A percentile compares a stretch with the other conserved stretches of the same genome.
These are phyloP conservation scores for Aproaerema taeniolella DNA, from an alignment of 2,888 invertebrate species.

Conservation along the genomic window DNA sequence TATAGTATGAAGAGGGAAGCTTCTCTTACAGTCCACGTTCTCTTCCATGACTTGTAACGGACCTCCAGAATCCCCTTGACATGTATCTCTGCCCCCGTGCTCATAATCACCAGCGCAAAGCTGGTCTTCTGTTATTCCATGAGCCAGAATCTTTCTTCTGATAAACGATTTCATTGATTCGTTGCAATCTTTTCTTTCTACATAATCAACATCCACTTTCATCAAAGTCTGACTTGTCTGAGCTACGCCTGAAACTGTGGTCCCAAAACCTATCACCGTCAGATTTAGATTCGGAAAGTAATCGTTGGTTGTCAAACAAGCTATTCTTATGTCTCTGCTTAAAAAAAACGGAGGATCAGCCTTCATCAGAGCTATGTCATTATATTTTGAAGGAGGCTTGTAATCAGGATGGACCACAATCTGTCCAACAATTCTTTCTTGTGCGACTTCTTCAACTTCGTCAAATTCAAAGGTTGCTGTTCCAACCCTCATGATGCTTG, in stretches of 20 bases:
- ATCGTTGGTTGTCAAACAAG: slow-evolving; percentile 70
- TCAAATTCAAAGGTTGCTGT: slow-evolving; percentile 71
- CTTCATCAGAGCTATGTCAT: slow-evolving; percentile 82
- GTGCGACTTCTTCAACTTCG: slow-evolving; percentile 66
- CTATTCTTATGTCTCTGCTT: slow-evolving; percentile 76
- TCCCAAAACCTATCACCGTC: slow-evolving; percentile 82
- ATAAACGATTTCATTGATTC: slow-evolving; percentile 56
- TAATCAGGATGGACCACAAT: slow-evolving; percentile 76
- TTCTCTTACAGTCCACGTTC: slow-evolving; percentile 48
- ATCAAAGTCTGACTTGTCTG: slow-evolving; percentile 63
- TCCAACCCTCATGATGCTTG: slow-evolving; percentile 71
- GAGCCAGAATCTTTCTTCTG: slow-evolving; percentile 42
- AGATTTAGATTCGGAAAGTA: slow-evolving; percentile 40
- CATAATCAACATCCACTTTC: slow-evolving; percentile 63
- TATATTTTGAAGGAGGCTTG: slow-evolving; percentile 70
- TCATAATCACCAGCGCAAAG: slow-evolving; percentile 67
- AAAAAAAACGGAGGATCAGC: slow-evolving; percentile 66
- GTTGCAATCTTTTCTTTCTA: slow-evolving; percentile 49
- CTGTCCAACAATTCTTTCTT: slow-evolving; percentile 62
- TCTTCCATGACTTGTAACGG: slow-evolving; percentile 60
- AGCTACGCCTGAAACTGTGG: slow-evolving; percentile 56
- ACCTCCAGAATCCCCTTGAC: slow-evolving; percentile 71
- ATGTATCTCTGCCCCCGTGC: slow-evolving; percentile 64
- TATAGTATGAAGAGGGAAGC: slow-evolving; percentile 60
- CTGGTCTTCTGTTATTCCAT: slow-evolving; percentile 53